Conservation (phyloP, 2,113 vertebrate genomes). For the Eulemur macaco region DNA sequence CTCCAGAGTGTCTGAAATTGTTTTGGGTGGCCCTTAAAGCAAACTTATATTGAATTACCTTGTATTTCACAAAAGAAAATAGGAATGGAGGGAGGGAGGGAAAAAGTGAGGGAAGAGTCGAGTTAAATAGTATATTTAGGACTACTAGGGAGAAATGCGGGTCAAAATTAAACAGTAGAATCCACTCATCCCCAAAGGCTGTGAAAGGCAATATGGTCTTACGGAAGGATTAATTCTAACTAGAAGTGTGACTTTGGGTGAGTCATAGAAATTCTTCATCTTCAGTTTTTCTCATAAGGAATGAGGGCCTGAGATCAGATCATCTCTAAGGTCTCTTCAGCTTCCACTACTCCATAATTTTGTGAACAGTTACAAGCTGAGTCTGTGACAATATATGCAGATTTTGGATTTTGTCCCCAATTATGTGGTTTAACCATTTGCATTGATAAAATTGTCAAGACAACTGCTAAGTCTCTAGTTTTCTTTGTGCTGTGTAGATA, state of each 20-base stretch:
- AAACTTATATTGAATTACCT: slow-evolving; percentile 29
- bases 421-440: slow-evolving; percentile 61
- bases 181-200: neutral
- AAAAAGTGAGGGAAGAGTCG: neutral
- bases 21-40: neutral
- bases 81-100: neutral
- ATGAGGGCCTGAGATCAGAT: neutral
- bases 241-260: neutral
- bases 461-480: slow-evolving; percentile 63
- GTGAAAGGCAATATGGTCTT: neutral
- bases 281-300: neutral
- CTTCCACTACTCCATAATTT: slow-evolving; percentile 39
- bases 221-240: neutral
- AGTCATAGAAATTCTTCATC: neutral
- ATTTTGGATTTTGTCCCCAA: slow-evolving; percentile 61
- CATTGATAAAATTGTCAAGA: slow-evolving; percentile 62
- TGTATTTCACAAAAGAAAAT: slow-evolving; percentile 24
- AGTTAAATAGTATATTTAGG: neutral
- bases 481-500: slow-evolving; percentile 56
- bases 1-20: neutral
- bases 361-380: slow-evolving; percentile 26
- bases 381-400: neutral
- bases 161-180: neutral
- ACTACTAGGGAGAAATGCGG: neutral
- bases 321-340: slow-evolving; percentile 19